Evolutionary conservation across 2,888 invertebrate genomes (phyloP).

Genomic region (Nomada ferruginata): DNA sequence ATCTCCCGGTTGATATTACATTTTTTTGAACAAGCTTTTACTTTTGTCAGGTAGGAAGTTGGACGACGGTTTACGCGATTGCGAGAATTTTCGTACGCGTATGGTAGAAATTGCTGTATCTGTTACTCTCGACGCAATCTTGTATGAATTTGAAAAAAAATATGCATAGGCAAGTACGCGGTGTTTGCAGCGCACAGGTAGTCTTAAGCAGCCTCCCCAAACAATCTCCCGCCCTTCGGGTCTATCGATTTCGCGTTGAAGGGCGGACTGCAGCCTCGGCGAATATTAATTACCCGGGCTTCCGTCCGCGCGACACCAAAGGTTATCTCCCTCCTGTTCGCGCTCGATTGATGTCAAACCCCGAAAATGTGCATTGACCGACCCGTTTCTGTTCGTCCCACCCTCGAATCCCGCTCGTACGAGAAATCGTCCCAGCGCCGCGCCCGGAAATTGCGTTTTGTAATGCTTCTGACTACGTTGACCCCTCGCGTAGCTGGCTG

Average conservation of each 20-base stretch:
- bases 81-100: too few relatives aligned
- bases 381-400: slow-evolving; percentile 28
- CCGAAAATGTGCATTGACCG: slow-evolving; percentile 61
- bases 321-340: slow-evolving; percentile 51
- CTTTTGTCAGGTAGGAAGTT: too few relatives aligned
- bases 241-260: slow-evolving; percentile 44
- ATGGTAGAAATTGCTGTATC: too few relatives aligned
- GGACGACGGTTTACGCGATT: too few relatives aligned
- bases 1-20: too few relatives aligned
- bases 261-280: slow-evolving; percentile 24
- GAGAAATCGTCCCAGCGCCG: slow-evolving; percentile 62
- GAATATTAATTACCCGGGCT: slow-evolving; percentile 64
- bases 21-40: too few relatives aligned
- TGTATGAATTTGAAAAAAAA: too few relatives aligned
- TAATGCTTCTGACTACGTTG: slow-evolving; percentile 68
- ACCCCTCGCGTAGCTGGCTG: slow-evolving; percentile 15
- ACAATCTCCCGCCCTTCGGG: neutral
- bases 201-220: neutral
- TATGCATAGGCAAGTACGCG: neutral
- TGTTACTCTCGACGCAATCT: too few relatives aligned
- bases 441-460: slow-evolving; percentile 77
- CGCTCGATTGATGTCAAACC: slow-evolving; percentile 66
- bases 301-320: slow-evolving; percentile 58
- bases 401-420: slow-evolving; percentile 39
- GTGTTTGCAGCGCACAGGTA: too few relatives aligned